A percentile compares a stretch with the other conserved stretches of the same genome.
phyloP scores from a whole-genome alignment of 2,113 vertebrate genomes.

The Myiozetetes cayanensis region DNA sequence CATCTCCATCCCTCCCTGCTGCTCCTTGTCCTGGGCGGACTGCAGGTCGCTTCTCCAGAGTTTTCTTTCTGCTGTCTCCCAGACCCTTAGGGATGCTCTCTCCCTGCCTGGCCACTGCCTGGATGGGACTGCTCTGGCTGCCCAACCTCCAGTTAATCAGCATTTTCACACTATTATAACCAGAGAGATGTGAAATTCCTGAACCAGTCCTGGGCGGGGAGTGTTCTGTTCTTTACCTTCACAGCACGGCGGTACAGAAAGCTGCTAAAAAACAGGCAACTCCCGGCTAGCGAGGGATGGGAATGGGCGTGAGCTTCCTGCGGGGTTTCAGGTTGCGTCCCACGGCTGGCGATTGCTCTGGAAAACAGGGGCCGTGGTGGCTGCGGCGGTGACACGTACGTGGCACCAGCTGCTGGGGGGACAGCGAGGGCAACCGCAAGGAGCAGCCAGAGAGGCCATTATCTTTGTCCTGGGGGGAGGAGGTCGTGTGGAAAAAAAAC shows the following conservation, averaged over 20 bases:
- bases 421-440: fast-evolving
- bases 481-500: background rate
- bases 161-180: background rate
- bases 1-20: fast-evolving
- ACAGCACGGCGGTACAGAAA: background rate
- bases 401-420: background rate
- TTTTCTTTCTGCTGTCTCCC: background rate
- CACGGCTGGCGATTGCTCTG: background rate
- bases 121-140: background rate
- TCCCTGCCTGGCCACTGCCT: background rate
- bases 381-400: fast-evolving
- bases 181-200: background rate
- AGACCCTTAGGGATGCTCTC: background rate
- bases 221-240: background rate
- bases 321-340: background rate
- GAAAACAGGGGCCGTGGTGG: background rate
- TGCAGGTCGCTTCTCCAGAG: fast-evolving
- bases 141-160: background rate
- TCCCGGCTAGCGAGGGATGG: background rate
- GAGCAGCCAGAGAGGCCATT: background rate
- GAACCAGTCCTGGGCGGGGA: background rate
- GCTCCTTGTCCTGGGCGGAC: background rate
- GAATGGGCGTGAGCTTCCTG: background rate
- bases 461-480: background rate
- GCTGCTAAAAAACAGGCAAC: background rate